Conservation (phyloP, 2,797 vertebrate species). For the Myiotriccus ornatus region DNA sequence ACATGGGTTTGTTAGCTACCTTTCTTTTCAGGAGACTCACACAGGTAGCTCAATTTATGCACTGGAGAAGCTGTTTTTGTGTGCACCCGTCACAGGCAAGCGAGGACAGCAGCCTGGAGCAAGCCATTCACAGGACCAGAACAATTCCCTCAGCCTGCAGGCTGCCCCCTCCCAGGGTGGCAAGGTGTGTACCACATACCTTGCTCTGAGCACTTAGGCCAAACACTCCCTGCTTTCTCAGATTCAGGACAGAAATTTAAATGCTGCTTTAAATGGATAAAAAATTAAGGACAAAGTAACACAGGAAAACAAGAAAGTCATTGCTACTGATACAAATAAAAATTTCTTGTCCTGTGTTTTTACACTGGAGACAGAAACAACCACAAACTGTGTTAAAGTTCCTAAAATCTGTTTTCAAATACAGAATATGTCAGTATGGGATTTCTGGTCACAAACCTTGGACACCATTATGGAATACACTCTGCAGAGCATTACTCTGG, state of each 20-base stretch:
- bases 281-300: neutral
- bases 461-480: neutral
- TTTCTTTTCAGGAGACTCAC: neutral
- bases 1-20: neutral
- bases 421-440: neutral
- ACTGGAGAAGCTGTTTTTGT: neutral
- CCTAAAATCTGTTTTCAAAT: neutral
- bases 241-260: neutral
- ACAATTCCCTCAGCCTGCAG: neutral
- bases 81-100: neutral
- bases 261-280: neutral
- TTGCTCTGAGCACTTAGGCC: neutral
- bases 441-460: neutral
- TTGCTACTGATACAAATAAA: neutral
- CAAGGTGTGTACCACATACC: fast-evolving
- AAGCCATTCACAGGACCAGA: neutral
- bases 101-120: neutral
- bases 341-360: neutral
- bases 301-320: neutral
- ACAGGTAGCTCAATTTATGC: too few species aligned
- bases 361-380: neutral
- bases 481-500: neutral
- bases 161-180: neutral
- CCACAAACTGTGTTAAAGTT: neutral
- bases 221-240: neutral